Evolutionary conservation across 1,140 invertebrate genomes (phyloP).

Genomic region (Conopomorpha cramerella): DNA sequence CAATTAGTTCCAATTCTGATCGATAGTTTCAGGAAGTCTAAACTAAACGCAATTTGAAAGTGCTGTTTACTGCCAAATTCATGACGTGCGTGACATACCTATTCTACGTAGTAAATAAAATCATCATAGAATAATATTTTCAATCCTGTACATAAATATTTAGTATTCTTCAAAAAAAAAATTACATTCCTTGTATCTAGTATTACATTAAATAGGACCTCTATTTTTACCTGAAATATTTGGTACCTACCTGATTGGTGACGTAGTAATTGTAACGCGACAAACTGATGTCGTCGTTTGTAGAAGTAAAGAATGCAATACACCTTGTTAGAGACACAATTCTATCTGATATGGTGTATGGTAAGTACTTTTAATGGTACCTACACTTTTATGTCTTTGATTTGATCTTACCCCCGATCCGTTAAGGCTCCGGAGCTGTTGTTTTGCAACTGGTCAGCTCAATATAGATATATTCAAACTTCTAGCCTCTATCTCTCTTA

Average conservation of each 20-base stretch:
- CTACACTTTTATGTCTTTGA: not conserved
- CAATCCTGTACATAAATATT: not conserved
- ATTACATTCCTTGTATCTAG: not conserved
- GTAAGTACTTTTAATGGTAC: not conserved
- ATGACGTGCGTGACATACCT: too few species aligned
- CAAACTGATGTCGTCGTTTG: too few species aligned
- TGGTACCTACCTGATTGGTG: too few species aligned
- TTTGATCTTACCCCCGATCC: not conserved
- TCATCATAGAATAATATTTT: not conserved
- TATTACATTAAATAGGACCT: not conserved
- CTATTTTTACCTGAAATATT: not conserved
- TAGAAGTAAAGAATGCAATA: not conserved
- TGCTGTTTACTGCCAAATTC: too few species aligned
- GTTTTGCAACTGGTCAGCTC: too few species aligned
- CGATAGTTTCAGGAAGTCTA: too few species aligned
- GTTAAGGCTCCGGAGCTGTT: too few species aligned
- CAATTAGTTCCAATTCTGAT: too few species aligned
- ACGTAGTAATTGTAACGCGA: too few species aligned
- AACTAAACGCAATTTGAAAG: too few species aligned
- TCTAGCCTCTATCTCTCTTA: too few species aligned
- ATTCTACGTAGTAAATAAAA: too few species aligned
- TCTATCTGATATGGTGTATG: not conserved
- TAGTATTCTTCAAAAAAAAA: not conserved
- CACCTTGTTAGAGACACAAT: not conserved
- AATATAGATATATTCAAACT: not conserved